Base-by-base conservation (phyloP, 2,888 invertebrate species). In the Sesia bembeciformis region DNA sequence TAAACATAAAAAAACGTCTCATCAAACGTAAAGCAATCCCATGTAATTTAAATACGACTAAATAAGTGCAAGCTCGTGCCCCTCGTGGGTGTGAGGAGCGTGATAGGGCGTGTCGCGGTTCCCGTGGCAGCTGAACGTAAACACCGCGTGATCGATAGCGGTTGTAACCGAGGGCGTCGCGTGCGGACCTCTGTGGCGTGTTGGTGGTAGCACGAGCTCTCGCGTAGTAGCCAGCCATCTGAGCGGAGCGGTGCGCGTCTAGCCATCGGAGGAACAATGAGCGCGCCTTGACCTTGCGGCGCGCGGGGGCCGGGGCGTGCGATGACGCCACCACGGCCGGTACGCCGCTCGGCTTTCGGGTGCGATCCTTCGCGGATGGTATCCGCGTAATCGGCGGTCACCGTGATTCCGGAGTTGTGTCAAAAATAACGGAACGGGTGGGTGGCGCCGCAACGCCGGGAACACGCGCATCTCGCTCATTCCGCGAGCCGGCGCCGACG, bases 351-450 rank as follows among this genome's bases (percentile, higher is more conserved):
- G 85, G 87, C 89, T 89, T 88, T 89, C 88, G 89, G 88, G 85
- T 84, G 85, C 85, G 86, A 89, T 87, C 87, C 88, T 85, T 81
- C 81, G 84, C 75, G 82, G 81, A 80, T 82, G 81, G 78, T 79
- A 87, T 89, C 84, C 88, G 88, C 85, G 86, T 88, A 84, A 84
- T 84, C 83, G 82, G 85, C 73, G 85, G 84, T 84, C 81, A 84
- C 79, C 74, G 82, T 72, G 75, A 78, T 76, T 81, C 76, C 72
- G 72, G 79, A 81, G 73, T 81, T 69, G 68, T 76, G 81, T 81
- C 81, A 70, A 84, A 85, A 86, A 84, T 83, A 49, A 40, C 8
- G 78, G 77, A 75, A 72, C 78, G 78, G 81, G 84, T 79, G 84
- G 81, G 84, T 75, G 78, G 76, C 74, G 71, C 72, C 74, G 71